Percentiles rank a stretch among this genome's conserved stretches.
phyloP scores from a whole-genome alignment of 2,797 vertebrate species.

The Crenuchus spilurus region DNA sequence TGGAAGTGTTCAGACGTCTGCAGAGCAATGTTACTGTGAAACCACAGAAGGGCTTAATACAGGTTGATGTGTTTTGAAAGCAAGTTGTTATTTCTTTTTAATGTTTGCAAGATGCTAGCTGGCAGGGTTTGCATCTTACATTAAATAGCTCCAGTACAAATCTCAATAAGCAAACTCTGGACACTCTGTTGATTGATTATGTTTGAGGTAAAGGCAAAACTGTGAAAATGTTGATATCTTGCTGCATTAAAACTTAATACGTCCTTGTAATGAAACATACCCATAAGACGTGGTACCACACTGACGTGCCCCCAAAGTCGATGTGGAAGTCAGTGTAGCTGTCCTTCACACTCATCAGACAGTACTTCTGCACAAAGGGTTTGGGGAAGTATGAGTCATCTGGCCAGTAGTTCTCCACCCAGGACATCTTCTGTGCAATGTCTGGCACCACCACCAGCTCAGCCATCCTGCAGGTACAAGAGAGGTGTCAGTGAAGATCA shows the following conservation, averaged over 20 bases:
- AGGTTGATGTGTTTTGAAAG: not conserved
- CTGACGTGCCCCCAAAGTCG: conserved; percentile 97
- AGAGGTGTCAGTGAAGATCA: not conserved
- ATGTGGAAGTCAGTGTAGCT: conserved; percentile 99
- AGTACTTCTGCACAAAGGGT: conserved; percentile 99
- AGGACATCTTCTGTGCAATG: conserved; percentile 96
- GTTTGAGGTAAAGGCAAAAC: too few species aligned
- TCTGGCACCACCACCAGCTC: conserved; percentile 94
- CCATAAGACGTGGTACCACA: conserved; percentile 99
- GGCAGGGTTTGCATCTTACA: too few species aligned
- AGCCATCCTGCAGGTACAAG: conserved; percentile 85
- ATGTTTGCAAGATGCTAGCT: too few species aligned
- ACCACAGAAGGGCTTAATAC: not conserved
- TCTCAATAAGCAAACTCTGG: too few species aligned
- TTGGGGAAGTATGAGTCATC: conserved; percentile 98
- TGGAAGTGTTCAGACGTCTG: not conserved
- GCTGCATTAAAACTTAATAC: not conserved
- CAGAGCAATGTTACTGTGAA: not conserved
- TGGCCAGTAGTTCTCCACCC: conserved; percentile 99
- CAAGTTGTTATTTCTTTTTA: too few species aligned
- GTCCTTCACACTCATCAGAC: conserved; percentile 96
- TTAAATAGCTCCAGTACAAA: too few species aligned
- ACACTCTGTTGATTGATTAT: too few species aligned
- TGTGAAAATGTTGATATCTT: too few species aligned
- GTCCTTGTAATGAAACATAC: conserved; percentile 71